Evolutionary conservation across 1,140 invertebrate species (phyloP).

Genomic region (Dendroctonus ponderosae): DNA sequence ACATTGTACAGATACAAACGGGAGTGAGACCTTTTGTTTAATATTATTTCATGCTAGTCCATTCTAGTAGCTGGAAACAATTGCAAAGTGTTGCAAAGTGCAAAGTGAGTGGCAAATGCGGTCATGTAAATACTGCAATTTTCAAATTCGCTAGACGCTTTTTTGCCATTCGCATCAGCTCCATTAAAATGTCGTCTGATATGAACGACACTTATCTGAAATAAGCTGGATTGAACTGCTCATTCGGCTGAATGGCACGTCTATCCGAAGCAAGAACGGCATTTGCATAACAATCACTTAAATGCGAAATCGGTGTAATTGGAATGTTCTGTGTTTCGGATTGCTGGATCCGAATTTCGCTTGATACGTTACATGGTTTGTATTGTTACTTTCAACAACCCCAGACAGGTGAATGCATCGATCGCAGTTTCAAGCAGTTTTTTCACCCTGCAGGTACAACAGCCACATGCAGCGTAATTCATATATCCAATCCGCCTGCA

Average conservation of each 20-base stretch:
- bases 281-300: constrained; percentile 26
- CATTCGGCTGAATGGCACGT: constrained; percentile 12
- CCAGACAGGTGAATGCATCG: neutral
- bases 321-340: constrained; percentile 23
- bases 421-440: too few relatives aligned
- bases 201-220: constrained; percentile 9
- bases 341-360: constrained; percentile 9
- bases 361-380: constrained; percentile 6
- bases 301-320: constrained; percentile 24
- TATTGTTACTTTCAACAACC: constrained; percentile 1
- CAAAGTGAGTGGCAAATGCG: neutral
- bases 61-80: too few relatives aligned
- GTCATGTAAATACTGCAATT: neutral
- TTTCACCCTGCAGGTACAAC: too few relatives aligned
- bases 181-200: constrained; percentile 11
- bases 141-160: neutral
- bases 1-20: neutral
- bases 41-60: too few relatives aligned
- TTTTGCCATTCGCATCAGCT: constrained; percentile 4
- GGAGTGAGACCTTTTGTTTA: neutral
- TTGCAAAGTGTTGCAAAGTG: neutral
- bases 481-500: too few relatives aligned
- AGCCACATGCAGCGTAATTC: too few relatives aligned
- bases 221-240: constrained; percentile 1
- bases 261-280: constrained; percentile 18